Evolutionary conservation across 2,888 invertebrate species (phyloP).

Genomic region (Machimus atricapillus): DNA sequence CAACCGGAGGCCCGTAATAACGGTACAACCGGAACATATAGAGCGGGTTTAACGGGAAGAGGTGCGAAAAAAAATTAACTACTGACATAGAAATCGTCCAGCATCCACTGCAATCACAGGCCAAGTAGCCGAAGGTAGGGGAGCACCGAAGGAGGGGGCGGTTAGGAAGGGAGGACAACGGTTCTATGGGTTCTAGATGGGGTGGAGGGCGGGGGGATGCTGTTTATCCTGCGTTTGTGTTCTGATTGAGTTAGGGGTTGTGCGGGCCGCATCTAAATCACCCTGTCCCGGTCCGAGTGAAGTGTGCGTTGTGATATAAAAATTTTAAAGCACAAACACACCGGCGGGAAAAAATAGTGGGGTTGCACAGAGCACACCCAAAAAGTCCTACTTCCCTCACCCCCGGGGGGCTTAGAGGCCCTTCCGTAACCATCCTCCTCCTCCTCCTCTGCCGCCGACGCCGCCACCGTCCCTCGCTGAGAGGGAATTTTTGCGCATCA

Average conservation of each 20-base stretch:
- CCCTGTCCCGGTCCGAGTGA: neutral
- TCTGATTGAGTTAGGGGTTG: slow-evolving; percentile 43
- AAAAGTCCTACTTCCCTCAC: neutral
- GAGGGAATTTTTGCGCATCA: slow-evolving; percentile 45
- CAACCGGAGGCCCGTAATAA: neutral
- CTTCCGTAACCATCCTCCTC: neutral
- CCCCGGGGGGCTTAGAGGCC: neutral
- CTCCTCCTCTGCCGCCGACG: neutral
- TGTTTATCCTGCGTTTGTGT: slow-evolving; percentile 32
- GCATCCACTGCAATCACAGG: slow-evolving; percentile 10
- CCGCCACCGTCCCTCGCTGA: neutral
- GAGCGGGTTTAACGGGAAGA: neutral
- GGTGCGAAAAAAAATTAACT: slow-evolving; percentile 11
- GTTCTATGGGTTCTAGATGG: neutral
- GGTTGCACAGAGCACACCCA: slow-evolving; percentile 32
- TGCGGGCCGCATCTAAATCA: slow-evolving; percentile 14
- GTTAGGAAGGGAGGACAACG: neutral
- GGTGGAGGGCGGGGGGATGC: neutral
- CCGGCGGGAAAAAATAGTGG: slow-evolving; percentile 26
- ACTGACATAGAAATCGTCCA: slow-evolving; percentile 25
- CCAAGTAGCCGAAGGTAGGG: neutral
- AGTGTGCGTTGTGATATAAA: slow-evolving; percentile 3
- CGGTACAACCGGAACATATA: neutral
- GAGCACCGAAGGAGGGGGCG: neutral
- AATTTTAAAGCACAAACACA: slow-evolving; percentile 29